Base-by-base conservation (phyloP, 1,140 invertebrate genomes). In the Streblospio benedicti region DNA sequence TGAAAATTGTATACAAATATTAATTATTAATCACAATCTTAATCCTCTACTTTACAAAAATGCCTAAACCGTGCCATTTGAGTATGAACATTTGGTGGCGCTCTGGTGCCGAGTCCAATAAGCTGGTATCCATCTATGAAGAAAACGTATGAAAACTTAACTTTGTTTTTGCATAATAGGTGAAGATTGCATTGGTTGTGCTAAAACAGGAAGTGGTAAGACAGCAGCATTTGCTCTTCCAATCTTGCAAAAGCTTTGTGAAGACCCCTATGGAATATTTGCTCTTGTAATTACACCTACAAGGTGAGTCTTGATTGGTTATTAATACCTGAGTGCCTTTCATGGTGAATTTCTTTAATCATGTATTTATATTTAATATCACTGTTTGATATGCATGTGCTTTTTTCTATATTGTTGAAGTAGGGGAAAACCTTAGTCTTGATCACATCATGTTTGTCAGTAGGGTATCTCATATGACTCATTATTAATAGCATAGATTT, bases 161-260 rank as follows among this genome's bases (percentile, higher is more conserved):
- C 9, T 25, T 33, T 43, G 61, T 50, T 54, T 35, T 76, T 63
- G 51, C 43, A 51, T 51, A 65, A n/a, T 54, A 76, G 75, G 76
- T 35, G 52, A 68, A 64, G 76, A 79, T 57, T 73, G 76, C 59
- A 72, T 79, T 33, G 78, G 71, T 5, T 78, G 76, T 71, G 78
- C 76, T 2, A 77, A 79, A 63, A 79, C 78, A 45, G 78, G 78
- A 45, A 77, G 74, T 71, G 78, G 78, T 2, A 79, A 79, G 63
- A 79, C 78, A 51, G 77, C 76, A 56, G 77, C 78, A n/a, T 79
- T 79, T 71, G 76, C 74, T 30, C 55, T 79, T 18, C 78, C 83
- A 31, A 92, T 96, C 66, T 76, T 97, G 49, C 70, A 81, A 20
- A 87, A 72, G 63, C 62, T 79, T 6, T 73, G 68, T 54, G 72